Conservation (phyloP, 1,140 invertebrate genomes). For the Diabrotica undecimpunctata region DNA sequence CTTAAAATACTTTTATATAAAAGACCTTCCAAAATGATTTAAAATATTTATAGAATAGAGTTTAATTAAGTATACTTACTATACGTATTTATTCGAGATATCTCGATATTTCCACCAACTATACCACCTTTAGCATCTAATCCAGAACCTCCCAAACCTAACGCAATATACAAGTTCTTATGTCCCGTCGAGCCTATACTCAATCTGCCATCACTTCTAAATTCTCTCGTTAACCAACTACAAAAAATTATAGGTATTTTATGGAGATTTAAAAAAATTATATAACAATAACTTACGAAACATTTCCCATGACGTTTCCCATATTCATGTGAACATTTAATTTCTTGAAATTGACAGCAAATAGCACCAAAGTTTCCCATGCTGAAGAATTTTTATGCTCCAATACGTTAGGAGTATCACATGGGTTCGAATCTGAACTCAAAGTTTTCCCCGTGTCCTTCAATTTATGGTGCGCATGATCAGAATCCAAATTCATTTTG, state of each 20-base stretch:
- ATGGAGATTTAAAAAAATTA: not conserved
- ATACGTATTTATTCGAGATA: slow-evolving; percentile 84
- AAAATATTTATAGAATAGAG: not conserved
- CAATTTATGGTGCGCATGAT: slow-evolving; percentile 50
- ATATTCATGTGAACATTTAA: slow-evolving; percentile 98
- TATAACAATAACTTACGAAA: slow-evolving; percentile 64
- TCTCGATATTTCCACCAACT: slow-evolving; percentile 89
- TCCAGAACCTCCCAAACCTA: slow-evolving; percentile 84
- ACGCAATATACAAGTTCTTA: slow-evolving; percentile 86
- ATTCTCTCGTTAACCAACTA: slow-evolving; percentile 87
- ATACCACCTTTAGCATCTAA: slow-evolving; percentile 94
- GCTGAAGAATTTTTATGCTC: slow-evolving; percentile 58
- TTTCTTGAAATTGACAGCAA: slow-evolving; percentile 92
- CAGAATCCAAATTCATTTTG: slow-evolving; percentile 53
- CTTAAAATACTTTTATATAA: too few species aligned
- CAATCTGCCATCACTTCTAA: slow-evolving; percentile 83
- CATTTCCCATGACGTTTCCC: slow-evolving; percentile 98
- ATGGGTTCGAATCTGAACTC: slow-evolving; percentile 51
- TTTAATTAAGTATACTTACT: slow-evolving; percentile 60
- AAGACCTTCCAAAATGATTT: too few species aligned
- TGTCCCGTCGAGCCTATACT: slow-evolving; percentile 93
- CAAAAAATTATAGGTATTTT: slow-evolving; percentile 5
- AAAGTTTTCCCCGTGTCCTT: slow-evolving; percentile 55
- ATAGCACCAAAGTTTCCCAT: slow-evolving; percentile 94
- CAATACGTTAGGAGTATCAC: slow-evolving; percentile 46